Percentiles rank a stretch among this genome's conserved stretches.
These are phyloP conservation scores for Triplophysa bombifrons DNA, from an alignment of 2,797 vertebrate genomes.

Conservation along the genomic window DNA sequence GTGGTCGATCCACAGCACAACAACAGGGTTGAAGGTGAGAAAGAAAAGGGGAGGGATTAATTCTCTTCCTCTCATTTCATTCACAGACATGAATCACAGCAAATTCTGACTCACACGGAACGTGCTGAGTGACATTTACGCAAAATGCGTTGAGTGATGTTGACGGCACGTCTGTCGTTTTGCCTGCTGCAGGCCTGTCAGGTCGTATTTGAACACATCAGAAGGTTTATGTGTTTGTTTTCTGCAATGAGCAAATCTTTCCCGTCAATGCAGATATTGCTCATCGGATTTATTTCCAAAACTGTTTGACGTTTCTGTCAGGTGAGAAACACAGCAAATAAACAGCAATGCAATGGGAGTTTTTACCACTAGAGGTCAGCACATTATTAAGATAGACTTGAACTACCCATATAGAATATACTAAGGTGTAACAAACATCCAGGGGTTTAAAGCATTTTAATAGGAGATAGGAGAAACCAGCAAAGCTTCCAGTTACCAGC, in stretches of 20 bases:
- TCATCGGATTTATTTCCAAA: neutral
- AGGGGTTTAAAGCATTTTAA: neutral
- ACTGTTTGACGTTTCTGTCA: conserved; percentile 6
- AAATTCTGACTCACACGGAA: conserved; percentile 73
- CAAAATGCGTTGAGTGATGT: conserved; percentile 50
- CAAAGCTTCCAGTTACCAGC: neutral
- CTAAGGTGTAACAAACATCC: no score
- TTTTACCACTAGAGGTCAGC: conserved; percentile 38
- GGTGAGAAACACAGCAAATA: neutral
- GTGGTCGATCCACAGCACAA: neutral
- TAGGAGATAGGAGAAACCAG: neutral
- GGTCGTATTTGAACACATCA: conserved; percentile 9
- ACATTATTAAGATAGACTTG: conserved; percentile 1
- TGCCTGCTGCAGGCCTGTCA: conserved; percentile 57
- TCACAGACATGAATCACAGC: conserved; percentile 75
- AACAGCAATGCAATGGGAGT: neutral
- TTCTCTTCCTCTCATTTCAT: conserved; percentile 51
- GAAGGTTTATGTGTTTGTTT: conserved; percentile 16
- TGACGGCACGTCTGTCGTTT: conserved; percentile 78
- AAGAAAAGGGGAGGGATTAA: conserved; percentile 24
- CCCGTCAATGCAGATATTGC: conserved; percentile 32
- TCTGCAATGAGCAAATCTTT: conserved; percentile 24
- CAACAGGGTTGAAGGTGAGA: conserved; percentile 6
- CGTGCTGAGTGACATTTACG: conserved; percentile 57
- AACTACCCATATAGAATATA: no score